These are phyloP conservation scores for Resseliella maxima DNA, from an alignment of 2,888 invertebrate species.

Conservation along the genomic window DNA sequence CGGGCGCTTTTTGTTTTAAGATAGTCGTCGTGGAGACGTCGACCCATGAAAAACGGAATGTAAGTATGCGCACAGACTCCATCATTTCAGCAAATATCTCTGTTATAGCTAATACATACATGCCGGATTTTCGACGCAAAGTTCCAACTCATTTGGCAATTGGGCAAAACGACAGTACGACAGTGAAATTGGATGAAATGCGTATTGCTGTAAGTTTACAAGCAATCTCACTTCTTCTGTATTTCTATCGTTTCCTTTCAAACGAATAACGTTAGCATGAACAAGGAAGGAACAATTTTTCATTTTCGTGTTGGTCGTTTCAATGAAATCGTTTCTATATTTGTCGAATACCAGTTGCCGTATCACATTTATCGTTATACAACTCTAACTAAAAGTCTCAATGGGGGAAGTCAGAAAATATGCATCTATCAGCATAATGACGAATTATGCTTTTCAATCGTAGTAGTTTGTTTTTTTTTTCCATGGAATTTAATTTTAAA, in stretches of 20 bases:
- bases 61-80: neutral
- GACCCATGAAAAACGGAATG: neutral
- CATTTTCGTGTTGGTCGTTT: neutral
- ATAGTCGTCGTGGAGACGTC: neutral
- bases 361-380: neutral
- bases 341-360: constrained; percentile 10
- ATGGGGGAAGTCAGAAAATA: neutral
- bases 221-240: neutral
- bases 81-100: neutral
- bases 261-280: neutral
- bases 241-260: constrained; percentile 30
- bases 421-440: neutral
- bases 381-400: too few species aligned
- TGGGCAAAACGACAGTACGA: neutral
- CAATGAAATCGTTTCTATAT: neutral
- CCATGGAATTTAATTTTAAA: neutral
- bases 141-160: constrained; percentile 38
- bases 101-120: constrained; percentile 1
- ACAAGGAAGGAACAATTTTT: neutral
- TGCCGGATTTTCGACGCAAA: neutral
- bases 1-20: constrained; percentile 28
- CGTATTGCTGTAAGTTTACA: neutral
- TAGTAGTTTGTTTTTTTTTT: neutral
- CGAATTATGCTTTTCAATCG: neutral
- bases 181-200: constrained; percentile 9